A percentile compares a stretch with the other conserved stretches of the same genome.
Conservation (phyloP, 92 coral and sea anemone species). For the Actinernus sp. region DNA sequence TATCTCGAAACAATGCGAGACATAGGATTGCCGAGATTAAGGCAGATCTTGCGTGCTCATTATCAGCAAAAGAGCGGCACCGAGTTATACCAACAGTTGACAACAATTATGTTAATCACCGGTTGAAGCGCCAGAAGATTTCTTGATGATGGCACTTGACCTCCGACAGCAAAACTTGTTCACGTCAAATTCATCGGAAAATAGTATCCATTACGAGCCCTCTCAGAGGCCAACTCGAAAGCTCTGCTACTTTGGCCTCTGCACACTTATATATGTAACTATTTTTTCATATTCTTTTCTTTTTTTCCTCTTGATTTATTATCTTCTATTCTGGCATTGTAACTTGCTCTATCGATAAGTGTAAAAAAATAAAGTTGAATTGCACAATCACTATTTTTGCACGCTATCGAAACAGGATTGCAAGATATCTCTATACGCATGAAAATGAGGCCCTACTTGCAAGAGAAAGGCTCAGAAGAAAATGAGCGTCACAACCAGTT, state of each 20-base stretch:
- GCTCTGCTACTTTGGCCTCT: no score
- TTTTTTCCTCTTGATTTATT: no score
- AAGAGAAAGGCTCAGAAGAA: neutral
- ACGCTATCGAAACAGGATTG: neutral
- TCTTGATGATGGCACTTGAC: neutral
- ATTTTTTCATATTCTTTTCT: no score
- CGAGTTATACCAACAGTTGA: no score
- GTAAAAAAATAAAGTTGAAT: no score
- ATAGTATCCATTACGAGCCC: neutral
- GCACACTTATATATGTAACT: no score
- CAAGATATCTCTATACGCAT: neutral
- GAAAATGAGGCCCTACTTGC: neutral
- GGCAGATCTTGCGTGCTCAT: neutral
- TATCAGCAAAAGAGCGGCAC: conserved; percentile 1
- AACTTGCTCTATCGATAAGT: no score
- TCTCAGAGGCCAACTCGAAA: no score
- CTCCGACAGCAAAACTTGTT: neutral
- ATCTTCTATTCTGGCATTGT: no score
- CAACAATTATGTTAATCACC: no score
- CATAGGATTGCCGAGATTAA: neutral
- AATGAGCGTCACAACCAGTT: neutral
- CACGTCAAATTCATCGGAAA: neutral
- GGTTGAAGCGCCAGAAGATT: no score
- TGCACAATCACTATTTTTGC: neutral
- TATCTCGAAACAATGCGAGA: neutral